A percentile compares a stretch with the other conserved stretches of the same genome.
Evolutionary conservation across 2,797 vertebrate species (phyloP).

Genomic region (Spinibarbus caldwelli): DNA sequence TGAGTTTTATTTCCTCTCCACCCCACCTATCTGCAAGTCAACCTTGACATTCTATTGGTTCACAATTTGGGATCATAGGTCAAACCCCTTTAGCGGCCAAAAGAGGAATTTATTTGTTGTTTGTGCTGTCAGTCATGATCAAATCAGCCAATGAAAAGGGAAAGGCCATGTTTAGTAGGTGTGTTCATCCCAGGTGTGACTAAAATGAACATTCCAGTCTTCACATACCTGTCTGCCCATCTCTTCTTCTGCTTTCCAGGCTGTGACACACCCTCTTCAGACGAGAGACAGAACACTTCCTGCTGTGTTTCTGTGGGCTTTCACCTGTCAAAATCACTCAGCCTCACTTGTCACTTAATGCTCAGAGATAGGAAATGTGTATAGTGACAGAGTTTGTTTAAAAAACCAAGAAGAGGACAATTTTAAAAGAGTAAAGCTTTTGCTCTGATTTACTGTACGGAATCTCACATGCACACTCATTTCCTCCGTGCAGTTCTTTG

Average conservation of each 20-base stretch:
- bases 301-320: slow-evolving; percentile 45
- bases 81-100: slow-evolving; percentile 67
- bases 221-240: slow-evolving; percentile 76
- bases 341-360: slow-evolving; percentile 20
- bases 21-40: slow-evolving; percentile 74
- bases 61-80: slow-evolving; percentile 59
- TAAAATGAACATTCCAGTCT: slow-evolving; percentile 77
- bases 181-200: slow-evolving; percentile 76
- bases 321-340: slow-evolving; percentile 45
- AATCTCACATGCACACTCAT: background rate
- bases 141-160: slow-evolving; percentile 72
- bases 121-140: slow-evolving; percentile 67
- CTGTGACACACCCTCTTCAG: slow-evolving; percentile 18
- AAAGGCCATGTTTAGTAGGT: slow-evolving; percentile 66
- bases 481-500: background rate
- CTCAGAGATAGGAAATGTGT: background rate
- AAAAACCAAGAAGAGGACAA: background rate
- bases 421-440: background rate
- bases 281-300: slow-evolving; percentile 27
- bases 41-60: slow-evolving; percentile 72
- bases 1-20: slow-evolving; percentile 80
- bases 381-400: background rate
- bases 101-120: slow-evolving; percentile 68
- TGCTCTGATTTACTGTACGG: background rate
- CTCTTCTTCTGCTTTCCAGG: slow-evolving; percentile 67